Evolutionary conservation across 2,113 vertebrate species (phyloP).

Genomic region (Austrofundulus limnaeus): DNA sequence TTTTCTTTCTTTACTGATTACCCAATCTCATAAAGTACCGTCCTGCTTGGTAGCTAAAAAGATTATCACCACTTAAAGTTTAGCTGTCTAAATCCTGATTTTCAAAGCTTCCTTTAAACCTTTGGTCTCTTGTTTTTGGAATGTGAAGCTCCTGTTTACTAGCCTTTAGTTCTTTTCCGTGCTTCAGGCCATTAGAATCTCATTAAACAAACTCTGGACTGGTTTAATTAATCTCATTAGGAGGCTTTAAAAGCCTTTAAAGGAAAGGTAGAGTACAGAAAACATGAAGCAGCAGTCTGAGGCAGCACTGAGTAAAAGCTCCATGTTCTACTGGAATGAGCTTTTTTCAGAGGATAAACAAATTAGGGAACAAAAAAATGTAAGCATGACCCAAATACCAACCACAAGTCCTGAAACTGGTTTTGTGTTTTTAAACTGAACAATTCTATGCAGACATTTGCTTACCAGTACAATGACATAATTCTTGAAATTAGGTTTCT

Average conservation of each 20-base stretch:
- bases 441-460: not conserved
- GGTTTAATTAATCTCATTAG: constrained; percentile 74
- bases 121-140: constrained; percentile 29
- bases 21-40: not conserved
- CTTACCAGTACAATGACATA: not conserved
- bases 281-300: constrained; percentile 23
- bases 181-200: constrained; percentile 56
- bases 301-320: constrained; percentile 14
- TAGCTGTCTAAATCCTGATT: constrained; percentile 34
- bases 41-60: constrained; percentile 17
- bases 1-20: not conserved
- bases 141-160: constrained; percentile 32
- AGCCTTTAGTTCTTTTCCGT: constrained; percentile 39
- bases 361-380: constrained; percentile 47
- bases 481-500: not conserved
- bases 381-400: constrained; percentile 59
- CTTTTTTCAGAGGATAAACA: constrained; percentile 46
- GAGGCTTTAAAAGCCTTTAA: constrained; percentile 61
- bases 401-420: constrained; percentile 10
- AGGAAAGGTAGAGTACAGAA: constrained; percentile 38
- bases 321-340: constrained; percentile 18
- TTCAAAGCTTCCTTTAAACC: constrained; percentile 10
- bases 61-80: constrained; percentile 37
- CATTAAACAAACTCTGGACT: constrained; percentile 66
- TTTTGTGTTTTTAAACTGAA: constrained; percentile 24